Percentiles rank a stretch among this genome's conserved stretches.
phyloP scores from a whole-genome alignment of 2,797 vertebrate genomes.

The Manis pentadactyla region DNA sequence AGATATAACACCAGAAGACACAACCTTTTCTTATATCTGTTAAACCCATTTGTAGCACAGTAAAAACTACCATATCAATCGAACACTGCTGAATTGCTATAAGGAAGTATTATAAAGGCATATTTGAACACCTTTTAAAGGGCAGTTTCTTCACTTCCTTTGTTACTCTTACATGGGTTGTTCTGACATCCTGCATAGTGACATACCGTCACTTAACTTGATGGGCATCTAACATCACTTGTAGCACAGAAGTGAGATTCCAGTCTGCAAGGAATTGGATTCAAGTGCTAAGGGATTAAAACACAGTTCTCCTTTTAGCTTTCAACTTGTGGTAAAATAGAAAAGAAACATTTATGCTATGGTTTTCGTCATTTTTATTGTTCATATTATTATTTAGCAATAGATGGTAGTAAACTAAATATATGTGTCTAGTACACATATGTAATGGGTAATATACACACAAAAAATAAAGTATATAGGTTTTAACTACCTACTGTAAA shows the following conservation, averaged over 20 bases:
- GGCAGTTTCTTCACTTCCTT: neutral
- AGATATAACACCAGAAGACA: neutral
- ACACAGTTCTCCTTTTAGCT: neutral
- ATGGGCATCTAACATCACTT: conserved; percentile 36
- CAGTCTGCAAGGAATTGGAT: neutral
- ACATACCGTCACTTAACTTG: conserved; percentile 25
- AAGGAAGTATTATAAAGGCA: neutral
- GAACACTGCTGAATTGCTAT: neutral
- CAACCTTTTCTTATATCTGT: neutral
- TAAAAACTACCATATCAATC: neutral
- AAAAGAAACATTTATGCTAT: neutral
- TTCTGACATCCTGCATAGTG: conserved; percentile 49
- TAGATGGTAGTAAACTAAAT: conserved; percentile 15
- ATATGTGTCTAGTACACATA: neutral
- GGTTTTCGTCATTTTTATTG: neutral
- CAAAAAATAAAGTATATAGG: neutral
- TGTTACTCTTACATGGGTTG: neutral
- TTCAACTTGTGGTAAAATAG: conserved; percentile 29
- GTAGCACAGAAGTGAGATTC: neutral
- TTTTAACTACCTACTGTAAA: neutral
- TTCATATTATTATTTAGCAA: neutral
- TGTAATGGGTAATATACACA: neutral
- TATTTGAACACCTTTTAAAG: conserved; percentile 46
- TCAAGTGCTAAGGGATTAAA: conserved; percentile 48
- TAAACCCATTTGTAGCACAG: neutral